Conservation (phyloP, 2,888 invertebrate genomes). For the Bimastos eiseni region DNA sequence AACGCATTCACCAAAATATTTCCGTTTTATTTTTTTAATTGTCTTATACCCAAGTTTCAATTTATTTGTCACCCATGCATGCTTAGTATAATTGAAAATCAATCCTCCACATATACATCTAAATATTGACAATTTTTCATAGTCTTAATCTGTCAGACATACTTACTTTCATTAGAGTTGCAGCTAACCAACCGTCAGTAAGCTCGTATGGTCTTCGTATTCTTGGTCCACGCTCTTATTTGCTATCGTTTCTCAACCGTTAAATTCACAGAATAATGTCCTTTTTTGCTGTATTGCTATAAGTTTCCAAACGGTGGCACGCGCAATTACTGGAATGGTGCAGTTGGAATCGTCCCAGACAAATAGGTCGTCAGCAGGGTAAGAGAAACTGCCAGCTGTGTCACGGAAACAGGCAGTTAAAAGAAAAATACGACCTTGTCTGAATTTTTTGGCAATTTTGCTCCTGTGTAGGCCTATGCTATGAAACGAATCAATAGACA, state of each 20-base stretch:
- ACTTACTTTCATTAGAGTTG: not conserved
- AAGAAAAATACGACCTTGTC: not conserved
- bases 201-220: not conserved
- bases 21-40: too few species aligned
- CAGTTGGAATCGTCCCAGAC: not conserved
- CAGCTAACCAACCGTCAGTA: too few species aligned
- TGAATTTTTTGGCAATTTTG: not conserved
- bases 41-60: too few species aligned
- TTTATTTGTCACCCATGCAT: too few species aligned
- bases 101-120: too few species aligned
- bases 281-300: not conserved
- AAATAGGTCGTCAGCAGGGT: not conserved
- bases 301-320: not conserved
- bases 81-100: too few species aligned
- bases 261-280: not conserved
- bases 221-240: not conserved
- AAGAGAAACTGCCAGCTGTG: not conserved
- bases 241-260: not conserved
- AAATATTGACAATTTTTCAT: too few species aligned
- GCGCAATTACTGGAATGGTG: not conserved
- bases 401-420: not conserved
- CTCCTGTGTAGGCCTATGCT: not conserved
- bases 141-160: not conserved
- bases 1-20: too few species aligned
- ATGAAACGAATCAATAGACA: not conserved